These are phyloP conservation scores for Atta cephalotes DNA, from an alignment of 1,140 invertebrate species.

Conservation along the genomic window DNA sequence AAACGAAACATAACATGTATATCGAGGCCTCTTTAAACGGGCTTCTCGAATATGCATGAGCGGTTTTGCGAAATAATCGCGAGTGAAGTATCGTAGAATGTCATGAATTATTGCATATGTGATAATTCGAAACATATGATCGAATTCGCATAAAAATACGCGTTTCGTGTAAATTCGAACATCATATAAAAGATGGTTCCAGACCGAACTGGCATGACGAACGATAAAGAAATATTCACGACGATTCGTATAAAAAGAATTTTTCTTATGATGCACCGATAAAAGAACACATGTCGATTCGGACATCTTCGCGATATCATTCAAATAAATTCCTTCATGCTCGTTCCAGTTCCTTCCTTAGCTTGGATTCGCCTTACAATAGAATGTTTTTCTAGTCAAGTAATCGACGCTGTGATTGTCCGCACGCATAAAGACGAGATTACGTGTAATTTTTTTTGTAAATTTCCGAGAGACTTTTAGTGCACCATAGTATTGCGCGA, in stretches of 20 bases:
- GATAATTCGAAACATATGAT: neutral
- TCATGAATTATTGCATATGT: neutral
- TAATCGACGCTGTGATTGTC: slow-evolving; percentile 44
- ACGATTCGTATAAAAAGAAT: neutral
- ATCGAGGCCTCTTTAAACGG: neutral
- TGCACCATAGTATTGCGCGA: slow-evolving; percentile 16
- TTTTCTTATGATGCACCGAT: neutral
- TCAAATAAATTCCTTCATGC: neutral
- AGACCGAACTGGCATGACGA: neutral
- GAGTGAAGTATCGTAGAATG: neutral
- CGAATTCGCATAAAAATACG: neutral
- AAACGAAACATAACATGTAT: neutral
- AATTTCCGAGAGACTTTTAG: slow-evolving; percentile 24
- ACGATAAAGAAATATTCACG: neutral
- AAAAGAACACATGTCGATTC: neutral
- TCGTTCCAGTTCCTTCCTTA: neutral
- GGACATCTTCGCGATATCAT: neutral
- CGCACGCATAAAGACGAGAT: slow-evolving; percentile 5
- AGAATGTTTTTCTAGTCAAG: slow-evolving; percentile 31
- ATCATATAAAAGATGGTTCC: neutral
- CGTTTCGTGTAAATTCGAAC: neutral
- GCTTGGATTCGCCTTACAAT: neutral
- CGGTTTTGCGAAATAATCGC: neutral
- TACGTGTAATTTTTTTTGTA: slow-evolving; percentile 20
- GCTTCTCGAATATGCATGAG: neutral